Conservation (phyloP, 2,888 invertebrate genomes). For the Meteorus cinctellus region DNA sequence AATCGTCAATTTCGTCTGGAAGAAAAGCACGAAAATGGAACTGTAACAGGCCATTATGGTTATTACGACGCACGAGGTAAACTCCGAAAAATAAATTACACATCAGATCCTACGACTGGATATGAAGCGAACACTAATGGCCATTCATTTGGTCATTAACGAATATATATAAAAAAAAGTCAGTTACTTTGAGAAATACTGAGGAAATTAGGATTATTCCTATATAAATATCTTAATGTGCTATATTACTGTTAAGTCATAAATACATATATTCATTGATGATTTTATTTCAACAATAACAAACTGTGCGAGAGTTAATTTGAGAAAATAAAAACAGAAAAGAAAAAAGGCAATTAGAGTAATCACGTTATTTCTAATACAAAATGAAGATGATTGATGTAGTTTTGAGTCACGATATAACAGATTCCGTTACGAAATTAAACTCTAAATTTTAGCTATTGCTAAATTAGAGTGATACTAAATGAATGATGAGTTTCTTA, state of each 20-base stretch:
- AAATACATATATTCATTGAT: slow-evolving; percentile 57
- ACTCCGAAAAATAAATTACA: slow-evolving; percentile 84
- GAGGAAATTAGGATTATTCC: background rate
- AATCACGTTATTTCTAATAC: background rate
- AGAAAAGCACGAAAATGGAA: slow-evolving; percentile 84
- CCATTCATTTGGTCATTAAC: background rate
- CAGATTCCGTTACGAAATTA: background rate
- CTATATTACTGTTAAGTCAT: slow-evolving; percentile 45
- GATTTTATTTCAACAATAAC: slow-evolving; percentile 66
- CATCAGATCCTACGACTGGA: slow-evolving; percentile 82
- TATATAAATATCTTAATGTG: slow-evolving; percentile 32
- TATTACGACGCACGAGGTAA: slow-evolving; percentile 86
- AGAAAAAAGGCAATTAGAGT: slow-evolving; percentile 34
- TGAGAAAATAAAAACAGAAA: slow-evolving; percentile 50
- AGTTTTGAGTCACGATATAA: background rate
- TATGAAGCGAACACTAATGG: slow-evolving; percentile 74
- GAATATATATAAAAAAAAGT: slow-evolving; percentile 8
- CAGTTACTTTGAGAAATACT: too few relatives aligned
- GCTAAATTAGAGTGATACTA: background rate
- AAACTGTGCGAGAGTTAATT: slow-evolving; percentile 57
- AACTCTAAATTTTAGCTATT: background rate
- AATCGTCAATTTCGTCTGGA: slow-evolving; percentile 88
- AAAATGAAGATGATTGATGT: background rate
- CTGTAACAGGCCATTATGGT: slow-evolving; percentile 87
- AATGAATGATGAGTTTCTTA: background rate